Evolutionary conservation across 2,113 vertebrate genomes (phyloP).

Genomic region (Monopterus albus): DNA sequence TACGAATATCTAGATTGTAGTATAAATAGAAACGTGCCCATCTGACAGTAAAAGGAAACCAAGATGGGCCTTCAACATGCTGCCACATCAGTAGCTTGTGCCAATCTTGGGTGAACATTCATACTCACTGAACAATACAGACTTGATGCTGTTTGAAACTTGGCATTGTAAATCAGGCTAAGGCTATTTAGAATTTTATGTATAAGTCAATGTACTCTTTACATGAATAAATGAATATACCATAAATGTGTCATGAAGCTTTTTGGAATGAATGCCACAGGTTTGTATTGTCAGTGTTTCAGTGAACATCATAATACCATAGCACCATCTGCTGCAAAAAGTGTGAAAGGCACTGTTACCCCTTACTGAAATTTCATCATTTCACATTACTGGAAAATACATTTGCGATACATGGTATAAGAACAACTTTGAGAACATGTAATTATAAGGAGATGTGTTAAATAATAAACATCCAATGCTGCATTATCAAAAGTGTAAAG

Average conservation of each 20-base stretch:
- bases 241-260: not conserved
- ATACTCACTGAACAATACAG: not conserved
- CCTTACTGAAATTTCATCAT: not conserved
- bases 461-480: not conserved
- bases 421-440: not conserved
- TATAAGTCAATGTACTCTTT: not conserved
- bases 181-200: not conserved
- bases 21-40: too few species aligned
- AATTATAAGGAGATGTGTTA: too few species aligned
- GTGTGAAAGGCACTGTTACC: not conserved
- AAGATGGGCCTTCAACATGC: too few species aligned
- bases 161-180: not conserved
- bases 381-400: not conserved
- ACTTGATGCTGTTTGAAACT: not conserved
- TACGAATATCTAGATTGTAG: too few species aligned
- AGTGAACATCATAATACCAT: not conserved
- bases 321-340: conserved; percentile 2
- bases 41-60: too few species aligned
- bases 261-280: not conserved
- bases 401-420: not conserved
- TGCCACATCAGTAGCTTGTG: not conserved
- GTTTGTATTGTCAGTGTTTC: not conserved
- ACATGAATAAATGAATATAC: too few species aligned
- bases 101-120: not conserved
- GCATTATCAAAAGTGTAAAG: not conserved